Evolutionary conservation across 2,888 invertebrate species (phyloP).

Genomic region (Oscheius myriophilus): DNA sequence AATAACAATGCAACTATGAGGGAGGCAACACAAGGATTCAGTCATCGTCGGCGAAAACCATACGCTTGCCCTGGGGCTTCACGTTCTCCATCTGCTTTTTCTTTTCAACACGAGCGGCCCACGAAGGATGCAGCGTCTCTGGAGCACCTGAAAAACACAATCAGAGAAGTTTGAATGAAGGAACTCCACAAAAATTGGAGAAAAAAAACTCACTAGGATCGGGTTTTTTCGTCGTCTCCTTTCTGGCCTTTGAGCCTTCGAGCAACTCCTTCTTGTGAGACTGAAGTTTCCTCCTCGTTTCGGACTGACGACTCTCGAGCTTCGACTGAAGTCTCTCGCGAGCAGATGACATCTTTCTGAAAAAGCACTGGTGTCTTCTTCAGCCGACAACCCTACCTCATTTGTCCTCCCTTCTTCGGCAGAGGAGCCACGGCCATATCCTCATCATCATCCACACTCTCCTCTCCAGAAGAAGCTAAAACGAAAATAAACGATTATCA

Average conservation of each 20-base stretch:
- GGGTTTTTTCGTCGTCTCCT: background rate
- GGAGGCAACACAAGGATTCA: background rate
- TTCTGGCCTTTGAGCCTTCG: background rate
- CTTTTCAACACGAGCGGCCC: conserved; percentile 17
- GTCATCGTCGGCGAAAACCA: conserved; percentile 14
- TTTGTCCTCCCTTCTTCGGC: background rate
- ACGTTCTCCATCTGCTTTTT: conserved; percentile 7
- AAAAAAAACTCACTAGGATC: conserved; percentile 6
- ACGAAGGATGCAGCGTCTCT: conserved; percentile 19
- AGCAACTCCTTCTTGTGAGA: background rate
- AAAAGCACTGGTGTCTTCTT: too few relatives aligned
- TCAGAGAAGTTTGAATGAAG: too few relatives aligned
- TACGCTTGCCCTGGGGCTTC: conserved; percentile 16
- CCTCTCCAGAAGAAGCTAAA: background rate
- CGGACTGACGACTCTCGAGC: too few relatives aligned
- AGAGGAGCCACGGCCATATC: background rate
- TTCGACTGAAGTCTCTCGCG: too few relatives aligned
- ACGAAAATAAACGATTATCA: background rate
- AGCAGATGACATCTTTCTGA: too few relatives aligned
- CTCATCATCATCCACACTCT: conserved; percentile 10
- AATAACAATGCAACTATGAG: background rate
- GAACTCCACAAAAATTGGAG: background rate
- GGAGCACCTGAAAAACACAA: conserved; percentile 1
- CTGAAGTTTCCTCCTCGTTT: background rate
- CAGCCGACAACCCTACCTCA: too few relatives aligned